A percentile compares a stretch with the other conserved stretches of the same genome.
These are phyloP conservation scores for Sorex araneus DNA, from an alignment of 2,113 vertebrate species.

Conservation along the genomic window DNA sequence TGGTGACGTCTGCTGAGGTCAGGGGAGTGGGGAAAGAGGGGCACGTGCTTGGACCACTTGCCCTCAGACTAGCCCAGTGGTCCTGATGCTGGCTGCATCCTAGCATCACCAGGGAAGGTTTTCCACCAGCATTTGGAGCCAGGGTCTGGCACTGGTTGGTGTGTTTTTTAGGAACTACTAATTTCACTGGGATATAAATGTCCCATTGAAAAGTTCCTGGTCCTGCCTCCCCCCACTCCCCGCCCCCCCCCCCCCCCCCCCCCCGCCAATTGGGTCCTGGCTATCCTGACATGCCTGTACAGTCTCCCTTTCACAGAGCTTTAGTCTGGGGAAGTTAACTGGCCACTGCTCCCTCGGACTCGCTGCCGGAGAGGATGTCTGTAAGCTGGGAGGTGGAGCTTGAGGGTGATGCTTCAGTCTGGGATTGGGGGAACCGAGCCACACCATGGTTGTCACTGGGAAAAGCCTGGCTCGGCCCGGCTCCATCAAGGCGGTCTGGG, in stretches of 20 bases:
- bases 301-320: not conserved
- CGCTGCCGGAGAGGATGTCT: not conserved
- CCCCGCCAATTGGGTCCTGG: not conserved
- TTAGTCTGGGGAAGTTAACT: not conserved
- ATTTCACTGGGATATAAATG: too few relatives aligned
- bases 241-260: fast-evolving
- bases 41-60: not conserved
- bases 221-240: not conserved
- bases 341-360: not conserved
- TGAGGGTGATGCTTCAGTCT: not conserved
- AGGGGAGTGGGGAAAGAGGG: not conserved
- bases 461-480: constrained; percentile 8
- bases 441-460: not conserved
- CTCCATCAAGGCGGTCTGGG: constrained; percentile 8
- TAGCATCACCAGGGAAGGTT: not conserved
- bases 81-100: not conserved
- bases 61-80: not conserved
- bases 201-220: not conserved
- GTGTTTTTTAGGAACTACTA: too few relatives aligned
- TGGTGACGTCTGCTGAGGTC: constrained; percentile 34
- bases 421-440: not conserved
- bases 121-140: not conserved
- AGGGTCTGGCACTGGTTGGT: not conserved
- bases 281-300: too few relatives aligned
- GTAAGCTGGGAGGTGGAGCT: not conserved